These are phyloP conservation scores for Okapia johnstoni DNA, from an alignment of 2,113 vertebrate genomes.

Conservation along the genomic window DNA sequence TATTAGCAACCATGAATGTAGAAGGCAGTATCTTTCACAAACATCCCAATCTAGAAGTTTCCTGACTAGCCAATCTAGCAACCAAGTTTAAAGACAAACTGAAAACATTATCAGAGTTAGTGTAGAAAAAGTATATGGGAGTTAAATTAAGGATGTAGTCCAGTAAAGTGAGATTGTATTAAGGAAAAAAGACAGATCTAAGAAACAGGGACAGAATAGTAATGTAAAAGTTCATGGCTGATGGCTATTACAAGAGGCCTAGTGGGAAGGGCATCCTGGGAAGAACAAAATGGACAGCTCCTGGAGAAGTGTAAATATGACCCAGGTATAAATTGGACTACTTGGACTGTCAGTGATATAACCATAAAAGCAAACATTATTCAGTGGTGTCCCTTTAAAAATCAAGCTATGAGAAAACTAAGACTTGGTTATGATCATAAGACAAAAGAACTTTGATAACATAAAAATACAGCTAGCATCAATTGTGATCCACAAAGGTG, in stretches of 20 bases:
- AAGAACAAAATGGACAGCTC: background rate
- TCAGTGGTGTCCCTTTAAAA: background rate
- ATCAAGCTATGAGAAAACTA: background rate
- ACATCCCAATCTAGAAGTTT: background rate
- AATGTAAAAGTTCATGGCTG: background rate
- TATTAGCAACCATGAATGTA: background rate
- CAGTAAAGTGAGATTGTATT: background rate
- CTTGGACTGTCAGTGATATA: background rate
- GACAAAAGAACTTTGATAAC: background rate
- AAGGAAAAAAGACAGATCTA: background rate
- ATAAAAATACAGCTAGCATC: background rate
- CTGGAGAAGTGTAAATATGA: background rate
- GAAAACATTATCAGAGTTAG: background rate
- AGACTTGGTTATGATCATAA: background rate
- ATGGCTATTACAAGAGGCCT: background rate
- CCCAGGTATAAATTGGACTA: background rate
- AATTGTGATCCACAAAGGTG: background rate
- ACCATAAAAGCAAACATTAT: background rate
- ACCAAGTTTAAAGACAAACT: background rate
- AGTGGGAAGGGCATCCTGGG: background rate
- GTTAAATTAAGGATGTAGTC: background rate
- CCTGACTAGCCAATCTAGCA: background rate
- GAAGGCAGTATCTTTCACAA: background rate
- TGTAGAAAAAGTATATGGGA: background rate
- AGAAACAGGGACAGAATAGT: background rate